Percentiles rank a stretch among this genome's conserved stretches.
phyloP scores from a whole-genome alignment of 2,113 vertebrate genomes.

The Plectropomus leopardus region DNA sequence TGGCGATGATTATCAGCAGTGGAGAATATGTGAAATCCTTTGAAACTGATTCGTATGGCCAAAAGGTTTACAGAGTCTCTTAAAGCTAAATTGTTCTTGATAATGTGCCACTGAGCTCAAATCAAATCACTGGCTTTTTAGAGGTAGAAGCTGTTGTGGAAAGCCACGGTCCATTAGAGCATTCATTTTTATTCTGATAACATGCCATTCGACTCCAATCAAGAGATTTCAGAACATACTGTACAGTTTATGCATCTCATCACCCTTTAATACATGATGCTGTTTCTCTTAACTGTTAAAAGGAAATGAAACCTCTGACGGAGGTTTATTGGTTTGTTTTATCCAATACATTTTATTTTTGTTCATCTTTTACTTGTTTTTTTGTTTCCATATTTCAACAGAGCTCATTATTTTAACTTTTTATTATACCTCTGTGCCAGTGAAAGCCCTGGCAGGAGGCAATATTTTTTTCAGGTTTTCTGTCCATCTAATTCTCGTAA shows the following conservation, averaged over 20 bases:
- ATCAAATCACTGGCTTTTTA: slow-evolving; percentile 16
- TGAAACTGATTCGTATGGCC: background rate
- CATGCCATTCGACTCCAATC: slow-evolving; percentile 1
- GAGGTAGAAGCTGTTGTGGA: background rate
- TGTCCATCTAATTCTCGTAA: too few species aligned
- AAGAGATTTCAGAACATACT: slow-evolving; percentile 5
- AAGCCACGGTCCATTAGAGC: slow-evolving; percentile 6
- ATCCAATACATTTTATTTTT: background rate
- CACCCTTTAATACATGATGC: background rate
- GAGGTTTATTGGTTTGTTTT: background rate
- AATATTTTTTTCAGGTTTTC: too few species aligned
- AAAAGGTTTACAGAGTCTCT: slow-evolving; percentile 4
- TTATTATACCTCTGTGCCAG: too few species aligned
- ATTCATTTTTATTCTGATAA: background rate
- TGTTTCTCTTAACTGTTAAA: background rate
- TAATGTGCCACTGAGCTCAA: slow-evolving; percentile 9
- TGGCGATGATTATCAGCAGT: slow-evolving; percentile 12
- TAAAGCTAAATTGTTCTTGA: slow-evolving; percentile 19
- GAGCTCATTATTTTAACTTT: background rate
- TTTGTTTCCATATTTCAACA: background rate
- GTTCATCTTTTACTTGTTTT: background rate
- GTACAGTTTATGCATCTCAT: background rate
- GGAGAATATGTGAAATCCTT: background rate
- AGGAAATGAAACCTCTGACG: background rate
- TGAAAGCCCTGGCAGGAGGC: too few species aligned